Conservation (phyloP, 1,140 invertebrate species). For the Pollicipes pollicipes region DNA sequence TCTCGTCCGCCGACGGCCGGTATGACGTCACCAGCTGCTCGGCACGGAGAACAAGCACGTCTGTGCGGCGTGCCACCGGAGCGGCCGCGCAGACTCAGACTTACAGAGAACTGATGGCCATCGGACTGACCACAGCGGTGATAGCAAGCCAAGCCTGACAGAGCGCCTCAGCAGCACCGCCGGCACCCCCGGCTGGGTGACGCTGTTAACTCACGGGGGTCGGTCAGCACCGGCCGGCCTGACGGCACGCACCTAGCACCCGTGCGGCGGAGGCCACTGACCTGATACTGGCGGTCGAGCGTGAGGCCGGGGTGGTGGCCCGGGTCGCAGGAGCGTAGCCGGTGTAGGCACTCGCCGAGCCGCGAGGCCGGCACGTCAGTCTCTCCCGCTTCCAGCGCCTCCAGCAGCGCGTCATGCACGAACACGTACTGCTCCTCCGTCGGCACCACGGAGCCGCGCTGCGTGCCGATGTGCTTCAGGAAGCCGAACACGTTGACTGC, state of each 20-base stretch:
- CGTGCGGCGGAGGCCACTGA: too few relatives aligned
- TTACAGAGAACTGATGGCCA: too few relatives aligned
- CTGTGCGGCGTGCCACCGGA: too few relatives aligned
- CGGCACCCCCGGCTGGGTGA: too few relatives aligned
- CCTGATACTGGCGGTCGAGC: conserved; percentile 55
- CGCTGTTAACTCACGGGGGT: too few relatives aligned
- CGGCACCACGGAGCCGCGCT: conserved; percentile 35
- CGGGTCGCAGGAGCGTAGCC: conserved; percentile 21
- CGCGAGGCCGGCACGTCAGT: conserved; percentile 9
- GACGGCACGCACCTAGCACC: too few relatives aligned
- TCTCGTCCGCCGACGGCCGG: conserved; percentile 64
- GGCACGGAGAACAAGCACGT: too few relatives aligned
- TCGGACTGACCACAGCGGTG: too few relatives aligned
- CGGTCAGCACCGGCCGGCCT: too few relatives aligned
- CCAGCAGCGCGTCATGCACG: conserved; percentile 13
- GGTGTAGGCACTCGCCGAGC: background rate
- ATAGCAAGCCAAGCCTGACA: too few relatives aligned
- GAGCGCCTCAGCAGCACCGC: too few relatives aligned
- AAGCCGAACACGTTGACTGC: conserved; percentile 27
- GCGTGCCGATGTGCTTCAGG: conserved; percentile 25
- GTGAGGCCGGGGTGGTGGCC: conserved; percentile 39
- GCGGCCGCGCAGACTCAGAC: too few relatives aligned
- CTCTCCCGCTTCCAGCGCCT: conserved; percentile 10
- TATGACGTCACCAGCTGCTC: conserved; percentile 62
- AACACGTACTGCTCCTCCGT: conserved; percentile 26